Evolutionary conservation across 2,797 vertebrate species (phyloP), one percentile per base, ranked within the genome.

Genomic region (Sphaeramia orbicularis): DNA sequence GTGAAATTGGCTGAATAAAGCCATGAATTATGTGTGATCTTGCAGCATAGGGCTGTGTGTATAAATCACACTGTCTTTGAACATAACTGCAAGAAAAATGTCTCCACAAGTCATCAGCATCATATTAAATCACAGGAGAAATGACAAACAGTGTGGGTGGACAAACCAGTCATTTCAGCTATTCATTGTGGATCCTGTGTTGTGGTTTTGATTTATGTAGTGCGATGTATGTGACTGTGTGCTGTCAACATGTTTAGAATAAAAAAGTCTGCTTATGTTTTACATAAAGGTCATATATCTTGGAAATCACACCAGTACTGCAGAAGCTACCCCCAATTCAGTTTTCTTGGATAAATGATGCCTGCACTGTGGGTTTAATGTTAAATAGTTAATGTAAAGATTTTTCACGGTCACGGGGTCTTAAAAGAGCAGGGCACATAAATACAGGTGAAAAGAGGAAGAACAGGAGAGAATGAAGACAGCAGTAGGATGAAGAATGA

Each of bases 101-200:
- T 72, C 63, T 81, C 71, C 69, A 62, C 37, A 55, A 74, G 67
- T 58, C 8, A 68, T 19, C 24, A 48, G 13, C 53, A 81, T 78
- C 69, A 65, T 66, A 70, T 77, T 81, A 69, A 77, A 86, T 87
- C 74, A 74, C 53, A 62, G 40, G 43, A 24, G 59, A 55, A 72
- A 65, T 76, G 78, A 83, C 67, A 72, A 54, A 44, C 47, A 27
- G 38, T 19, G 52, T 32, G 38, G 56, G 36, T 32, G 62, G 48
- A 62, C 43, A 12, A 43, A 64, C n/a, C 14, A 57, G 60, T 69
- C 50, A 65, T 60, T 55, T 66, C 54, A 68, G 19, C 14, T 60
- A 40, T 63, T 66, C 50, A 63, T 56, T 51, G 32, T 35, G 36
- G 49, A 52, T 10, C 48, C 40, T 52, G 27, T 27, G 38, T 68